phyloP scores from a whole-genome alignment of 2,888 invertebrate genomes.

The Scaptomyza cyrtandrae region DNA sequence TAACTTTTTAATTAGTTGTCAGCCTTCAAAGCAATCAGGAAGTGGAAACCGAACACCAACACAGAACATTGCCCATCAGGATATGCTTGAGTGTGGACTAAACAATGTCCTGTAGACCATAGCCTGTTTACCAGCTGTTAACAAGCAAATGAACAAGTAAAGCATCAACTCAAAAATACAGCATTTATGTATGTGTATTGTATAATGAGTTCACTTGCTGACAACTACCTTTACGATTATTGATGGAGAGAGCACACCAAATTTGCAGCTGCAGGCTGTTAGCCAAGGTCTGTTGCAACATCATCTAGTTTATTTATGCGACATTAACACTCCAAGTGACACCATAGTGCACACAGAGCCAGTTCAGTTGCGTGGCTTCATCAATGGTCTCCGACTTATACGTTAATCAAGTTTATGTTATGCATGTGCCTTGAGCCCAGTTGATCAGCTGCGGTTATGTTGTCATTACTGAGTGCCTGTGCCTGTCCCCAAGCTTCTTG shows the following conservation, averaged over 20 bases:
- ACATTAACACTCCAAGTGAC: slow-evolving; percentile 50
- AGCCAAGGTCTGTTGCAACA: neutral
- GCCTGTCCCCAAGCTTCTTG: slow-evolving; percentile 2
- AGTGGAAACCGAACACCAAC: slow-evolving; percentile 13
- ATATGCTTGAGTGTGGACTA: slow-evolving; percentile 28
- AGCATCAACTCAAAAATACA: slow-evolving; percentile 36
- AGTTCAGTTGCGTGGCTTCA: neutral
- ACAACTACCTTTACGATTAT: slow-evolving; percentile 31
- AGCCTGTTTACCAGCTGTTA: slow-evolving; percentile 65
- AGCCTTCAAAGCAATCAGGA: slow-evolving; percentile 69
- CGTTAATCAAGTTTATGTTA: slow-evolving; percentile 65
- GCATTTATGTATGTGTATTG: neutral
- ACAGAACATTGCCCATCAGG: neutral
- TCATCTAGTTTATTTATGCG: slow-evolving; percentile 60
- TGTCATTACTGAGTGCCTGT: slow-evolving; percentile 11
- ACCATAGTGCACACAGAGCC: slow-evolving; percentile 9
- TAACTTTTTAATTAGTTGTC: slow-evolving; percentile 77
- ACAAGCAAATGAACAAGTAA: slow-evolving; percentile 65
- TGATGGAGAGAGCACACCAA: slow-evolving; percentile 23
- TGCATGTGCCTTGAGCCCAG: slow-evolving; percentile 51
- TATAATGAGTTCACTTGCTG: slow-evolving; percentile 51
- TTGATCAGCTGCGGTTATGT: slow-evolving; percentile 49
- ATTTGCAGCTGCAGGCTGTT: slow-evolving; percentile 8
- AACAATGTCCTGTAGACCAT: slow-evolving; percentile 29
- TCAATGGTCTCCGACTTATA: slow-evolving; percentile 26